These are phyloP conservation scores for Cataglyphis albicans DNA, from an alignment of 2,888 invertebrate species.

Conservation along the genomic window DNA sequence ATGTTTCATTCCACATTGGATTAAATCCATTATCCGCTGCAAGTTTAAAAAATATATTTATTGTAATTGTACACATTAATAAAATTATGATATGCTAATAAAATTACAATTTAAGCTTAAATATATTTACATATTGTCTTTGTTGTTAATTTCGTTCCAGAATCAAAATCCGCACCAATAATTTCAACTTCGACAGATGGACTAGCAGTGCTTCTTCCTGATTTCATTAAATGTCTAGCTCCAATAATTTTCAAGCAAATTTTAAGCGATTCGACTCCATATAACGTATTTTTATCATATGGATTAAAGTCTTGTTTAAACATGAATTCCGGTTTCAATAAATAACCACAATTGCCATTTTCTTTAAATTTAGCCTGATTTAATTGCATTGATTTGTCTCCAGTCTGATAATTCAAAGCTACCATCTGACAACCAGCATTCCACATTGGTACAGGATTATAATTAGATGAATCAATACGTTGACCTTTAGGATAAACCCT, in stretches of 20 bases:
- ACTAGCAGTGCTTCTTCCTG: conserved; percentile 94
- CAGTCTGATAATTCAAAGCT: conserved; percentile 98
- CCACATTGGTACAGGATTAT: conserved; percentile 98
- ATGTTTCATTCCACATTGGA: conserved; percentile 95
- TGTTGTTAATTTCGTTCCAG: conserved; percentile 93
- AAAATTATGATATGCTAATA: background rate
- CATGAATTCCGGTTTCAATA: conserved; percentile 97
- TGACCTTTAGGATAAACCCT: conserved; percentile 98
- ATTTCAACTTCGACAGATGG: conserved; percentile 97
- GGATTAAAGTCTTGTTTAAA: conserved; percentile 93
- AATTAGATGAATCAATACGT: conserved; percentile 98
- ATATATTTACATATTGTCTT: conserved; percentile 92
- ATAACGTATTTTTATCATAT: conserved; percentile 89
- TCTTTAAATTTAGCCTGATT: conserved; percentile 97
- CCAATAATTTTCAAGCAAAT: conserved; percentile 93
- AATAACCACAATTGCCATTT: conserved; percentile 97
- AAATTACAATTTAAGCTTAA: conserved; percentile 6
- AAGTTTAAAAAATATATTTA: conserved; percentile 41
- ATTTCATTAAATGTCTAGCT: conserved; percentile 95
- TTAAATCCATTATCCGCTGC: conserved; percentile 97
- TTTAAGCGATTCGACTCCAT: conserved; percentile 86
- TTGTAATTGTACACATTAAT: conserved; percentile 1
- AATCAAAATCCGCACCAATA: conserved; percentile 95
- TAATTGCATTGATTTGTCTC: conserved; percentile 97
- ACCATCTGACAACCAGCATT: conserved; percentile 98